A percentile compares a stretch with the other conserved stretches of the same genome.
Evolutionary conservation across 2,888 invertebrate genomes (phyloP).

Genomic region (Bugulina stolonifera): DNA sequence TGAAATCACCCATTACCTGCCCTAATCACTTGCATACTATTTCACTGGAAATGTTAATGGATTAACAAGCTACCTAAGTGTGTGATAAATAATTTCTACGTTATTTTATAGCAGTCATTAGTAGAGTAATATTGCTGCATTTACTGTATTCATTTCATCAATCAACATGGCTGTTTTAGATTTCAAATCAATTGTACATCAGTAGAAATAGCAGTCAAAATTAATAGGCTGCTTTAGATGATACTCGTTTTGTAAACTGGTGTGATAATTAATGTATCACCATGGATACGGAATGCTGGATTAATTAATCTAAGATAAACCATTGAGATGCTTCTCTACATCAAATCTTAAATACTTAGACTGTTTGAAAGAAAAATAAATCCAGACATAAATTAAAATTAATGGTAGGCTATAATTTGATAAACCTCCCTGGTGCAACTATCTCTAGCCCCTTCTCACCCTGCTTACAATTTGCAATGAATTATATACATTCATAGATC

Average conservation of each 20-base stretch:
- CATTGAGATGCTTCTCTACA: background rate
- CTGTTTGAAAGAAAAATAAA: background rate
- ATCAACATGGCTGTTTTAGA: slow-evolving; percentile 22
- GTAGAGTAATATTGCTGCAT: background rate
- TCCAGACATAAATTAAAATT: background rate
- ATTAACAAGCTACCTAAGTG: background rate
- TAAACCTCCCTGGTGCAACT: no score
- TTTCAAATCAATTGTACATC: slow-evolving; percentile 15
- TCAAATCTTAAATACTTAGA: background rate
- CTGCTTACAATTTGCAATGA: no score
- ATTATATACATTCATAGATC: no score
- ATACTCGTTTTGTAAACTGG: background rate
- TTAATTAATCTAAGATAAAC: background rate
- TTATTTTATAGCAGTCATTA: slow-evolving; percentile 10
- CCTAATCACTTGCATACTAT: background rate
- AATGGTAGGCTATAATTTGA: background rate
- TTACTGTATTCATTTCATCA: background rate
- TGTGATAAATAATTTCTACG: slow-evolving; percentile 5
- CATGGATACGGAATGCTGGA: background rate
- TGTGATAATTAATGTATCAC: slow-evolving; percentile 14
- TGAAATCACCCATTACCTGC: background rate
- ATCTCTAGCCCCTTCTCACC: no score
- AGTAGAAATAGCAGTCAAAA: slow-evolving; percentile 15
- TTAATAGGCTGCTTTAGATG: slow-evolving; percentile 7
- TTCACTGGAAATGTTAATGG: slow-evolving; percentile 16